Percentiles rank a stretch among this genome's conserved stretches.
phyloP scores from a whole-genome alignment of 2,888 invertebrate genomes.

The Phytoseiulus persimilis region DNA sequence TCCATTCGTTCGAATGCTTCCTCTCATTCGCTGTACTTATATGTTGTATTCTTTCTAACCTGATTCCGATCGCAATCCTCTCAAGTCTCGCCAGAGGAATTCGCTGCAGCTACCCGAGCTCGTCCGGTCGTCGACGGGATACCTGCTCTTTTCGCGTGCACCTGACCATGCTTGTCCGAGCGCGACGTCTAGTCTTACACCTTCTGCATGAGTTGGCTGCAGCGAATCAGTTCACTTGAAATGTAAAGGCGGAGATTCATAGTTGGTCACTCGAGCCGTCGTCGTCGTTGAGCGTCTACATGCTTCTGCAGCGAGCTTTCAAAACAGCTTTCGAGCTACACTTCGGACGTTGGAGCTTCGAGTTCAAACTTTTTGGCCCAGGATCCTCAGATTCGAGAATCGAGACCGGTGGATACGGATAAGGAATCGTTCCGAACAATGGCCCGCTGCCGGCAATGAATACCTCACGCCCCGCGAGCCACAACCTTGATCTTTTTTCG shows the following conservation, averaged over 20 bases:
- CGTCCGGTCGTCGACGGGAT: background rate
- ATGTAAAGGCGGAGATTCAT: background rate
- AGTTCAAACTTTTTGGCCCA: background rate
- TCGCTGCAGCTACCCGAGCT: background rate
- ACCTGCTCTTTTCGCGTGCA: background rate
- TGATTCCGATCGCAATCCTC: background rate
- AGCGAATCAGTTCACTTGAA: background rate
- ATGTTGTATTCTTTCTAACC: background rate
- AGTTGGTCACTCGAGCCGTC: background rate
- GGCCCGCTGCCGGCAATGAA: background rate
- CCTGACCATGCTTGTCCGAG: background rate
- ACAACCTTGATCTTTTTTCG: background rate
- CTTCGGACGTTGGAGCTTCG: background rate
- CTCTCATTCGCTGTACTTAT: background rate
- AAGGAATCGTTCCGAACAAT: background rate
- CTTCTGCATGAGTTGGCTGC: background rate
- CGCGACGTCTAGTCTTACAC: background rate
- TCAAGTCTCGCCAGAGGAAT: background rate
- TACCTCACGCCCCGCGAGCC: slow-evolving; percentile 5
- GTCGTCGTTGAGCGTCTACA: no score
- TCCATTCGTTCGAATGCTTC: background rate
- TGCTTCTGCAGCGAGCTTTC: no score
- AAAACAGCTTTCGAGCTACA: no score
- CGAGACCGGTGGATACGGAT: background rate
- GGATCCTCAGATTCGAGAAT: background rate